Evolutionary conservation across 1,140 invertebrate species (phyloP).

Genomic region (Cephus cinctus): DNA sequence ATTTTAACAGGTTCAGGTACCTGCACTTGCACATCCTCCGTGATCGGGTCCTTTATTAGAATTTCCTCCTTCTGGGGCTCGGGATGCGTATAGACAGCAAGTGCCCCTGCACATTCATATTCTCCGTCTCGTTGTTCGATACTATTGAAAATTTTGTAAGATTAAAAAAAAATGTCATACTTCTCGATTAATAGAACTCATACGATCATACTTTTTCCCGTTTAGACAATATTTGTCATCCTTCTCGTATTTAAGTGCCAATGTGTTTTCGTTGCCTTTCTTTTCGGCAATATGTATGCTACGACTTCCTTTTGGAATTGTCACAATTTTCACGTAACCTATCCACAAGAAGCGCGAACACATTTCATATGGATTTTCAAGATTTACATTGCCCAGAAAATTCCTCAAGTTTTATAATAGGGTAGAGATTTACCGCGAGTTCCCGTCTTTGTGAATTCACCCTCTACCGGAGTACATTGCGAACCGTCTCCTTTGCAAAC

Average conservation of each 20-base stretch:
- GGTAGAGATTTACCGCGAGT: background rate
- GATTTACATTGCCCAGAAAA: background rate
- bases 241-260: constrained; percentile 44
- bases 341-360: background rate
- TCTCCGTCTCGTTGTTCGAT: constrained; percentile 42
- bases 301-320: constrained; percentile 48
- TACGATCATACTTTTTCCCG: constrained; percentile 43
- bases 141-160: constrained; percentile 11
- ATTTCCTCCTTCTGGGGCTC: constrained; percentile 49
- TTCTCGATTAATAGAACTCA: background rate
- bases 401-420: no score
- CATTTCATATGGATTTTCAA: background rate
- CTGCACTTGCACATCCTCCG: constrained; percentile 41
- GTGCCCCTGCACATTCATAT: constrained; percentile 43
- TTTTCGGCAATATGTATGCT: constrained; percentile 47
- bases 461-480: constrained; percentile 56
- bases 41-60: constrained; percentile 52
- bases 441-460: constrained; percentile 31
- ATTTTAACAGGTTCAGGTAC: constrained; percentile 19
- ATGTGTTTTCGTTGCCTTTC: constrained; percentile 37
- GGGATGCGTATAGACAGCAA: constrained; percentile 49
- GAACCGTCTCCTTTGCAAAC: constrained; percentile 70
- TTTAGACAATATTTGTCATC: constrained; percentile 51
- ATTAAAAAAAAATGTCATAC: background rate
- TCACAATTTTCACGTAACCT: constrained; percentile 50